These are phyloP conservation scores for Nycticorax nycticorax DNA, from an alignment of 2,113 vertebrate species.

Conservation along the genomic window DNA sequence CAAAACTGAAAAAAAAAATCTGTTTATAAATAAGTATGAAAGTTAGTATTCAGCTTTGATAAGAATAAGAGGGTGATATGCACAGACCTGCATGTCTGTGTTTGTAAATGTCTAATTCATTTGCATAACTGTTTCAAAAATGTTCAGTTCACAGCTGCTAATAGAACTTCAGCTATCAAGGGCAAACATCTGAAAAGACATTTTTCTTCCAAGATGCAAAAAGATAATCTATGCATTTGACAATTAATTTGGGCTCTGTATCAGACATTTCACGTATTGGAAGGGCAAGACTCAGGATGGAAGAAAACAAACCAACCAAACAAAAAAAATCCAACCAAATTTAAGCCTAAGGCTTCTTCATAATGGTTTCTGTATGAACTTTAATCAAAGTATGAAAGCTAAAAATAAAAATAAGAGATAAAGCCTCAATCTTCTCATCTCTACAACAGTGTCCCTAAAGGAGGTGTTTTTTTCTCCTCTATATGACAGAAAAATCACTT, in stretches of 20 bases:
- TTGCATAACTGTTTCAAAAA: constrained; percentile 19
- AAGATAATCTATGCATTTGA: not conserved
- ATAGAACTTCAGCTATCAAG: not conserved
- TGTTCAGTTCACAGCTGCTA: not conserved
- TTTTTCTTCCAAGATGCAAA: not conserved
- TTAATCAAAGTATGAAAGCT: not conserved
- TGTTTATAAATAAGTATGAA: not conserved
- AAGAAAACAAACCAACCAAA: not conserved
- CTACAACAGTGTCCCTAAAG: not conserved
- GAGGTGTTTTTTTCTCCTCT: rapidly evolving
- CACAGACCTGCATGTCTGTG: not conserved
- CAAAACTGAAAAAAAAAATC: not conserved
- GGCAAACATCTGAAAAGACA: constrained; percentile 1
- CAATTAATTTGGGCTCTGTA: not conserved
- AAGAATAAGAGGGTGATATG: not conserved
- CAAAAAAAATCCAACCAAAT: not conserved
- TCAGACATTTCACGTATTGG: not conserved
- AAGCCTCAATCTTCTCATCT: not conserved
- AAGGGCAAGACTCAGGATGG: not conserved
- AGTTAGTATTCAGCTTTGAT: not conserved
- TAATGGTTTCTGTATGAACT: not conserved
- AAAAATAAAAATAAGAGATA: not conserved
- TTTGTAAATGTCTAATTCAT: constrained; percentile 5
- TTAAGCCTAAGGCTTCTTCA: not conserved
- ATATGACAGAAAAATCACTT: not conserved